Conservation (phyloP, 1,140 invertebrate genomes). For the Hestina assimilis region DNA sequence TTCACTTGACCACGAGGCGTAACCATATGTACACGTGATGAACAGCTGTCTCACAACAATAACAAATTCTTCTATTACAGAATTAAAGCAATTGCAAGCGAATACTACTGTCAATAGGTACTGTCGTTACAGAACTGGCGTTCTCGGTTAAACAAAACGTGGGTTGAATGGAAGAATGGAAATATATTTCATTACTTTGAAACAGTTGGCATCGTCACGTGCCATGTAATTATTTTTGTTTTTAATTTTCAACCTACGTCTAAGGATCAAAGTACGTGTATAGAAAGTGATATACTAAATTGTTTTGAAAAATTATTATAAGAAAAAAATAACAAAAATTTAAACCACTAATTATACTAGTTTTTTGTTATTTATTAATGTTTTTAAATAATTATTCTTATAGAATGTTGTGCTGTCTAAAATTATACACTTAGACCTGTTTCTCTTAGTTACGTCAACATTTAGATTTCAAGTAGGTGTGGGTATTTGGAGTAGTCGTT, state of each 20-base stretch:
- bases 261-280: not conserved
- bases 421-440: not conserved
- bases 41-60: constrained; percentile 34
- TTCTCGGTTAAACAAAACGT: constrained; percentile 6
- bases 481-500: not conserved
- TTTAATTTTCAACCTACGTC: not conserved
- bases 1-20: constrained; percentile 61
- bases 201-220: constrained; percentile 3
- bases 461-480: not conserved
- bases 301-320: not conserved
- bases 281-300: no score
- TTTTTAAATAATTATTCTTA: not conserved
- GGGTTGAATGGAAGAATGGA: constrained; percentile 7
- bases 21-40: constrained; percentile 57
- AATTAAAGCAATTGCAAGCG: not conserved
- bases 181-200: constrained; percentile 1
- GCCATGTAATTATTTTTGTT: not conserved
- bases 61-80: not conserved
- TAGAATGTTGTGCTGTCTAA: not conserved
- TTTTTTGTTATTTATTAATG: no score
- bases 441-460: not conserved
- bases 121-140: not conserved
- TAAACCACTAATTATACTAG: no score
- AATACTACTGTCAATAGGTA: not conserved
- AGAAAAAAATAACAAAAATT: no score